Conservation (phyloP, 2,888 invertebrate species). For the Dendrolimus houi region DNA sequence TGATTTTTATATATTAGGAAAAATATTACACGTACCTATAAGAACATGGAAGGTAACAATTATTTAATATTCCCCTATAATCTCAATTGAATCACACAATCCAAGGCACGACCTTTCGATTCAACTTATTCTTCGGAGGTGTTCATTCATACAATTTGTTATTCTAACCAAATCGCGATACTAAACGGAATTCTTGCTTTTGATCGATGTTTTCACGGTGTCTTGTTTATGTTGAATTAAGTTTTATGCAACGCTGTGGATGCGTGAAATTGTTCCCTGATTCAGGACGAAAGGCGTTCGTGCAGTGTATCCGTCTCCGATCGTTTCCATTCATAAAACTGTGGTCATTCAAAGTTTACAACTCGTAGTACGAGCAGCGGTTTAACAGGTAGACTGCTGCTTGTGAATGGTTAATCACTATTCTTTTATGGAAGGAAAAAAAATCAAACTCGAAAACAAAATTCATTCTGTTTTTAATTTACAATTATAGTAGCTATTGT, state of each 20-base stretch:
- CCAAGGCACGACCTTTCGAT: constrained; percentile 18
- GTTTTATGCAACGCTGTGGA: constrained; percentile 67
- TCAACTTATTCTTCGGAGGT: constrained; percentile 53
- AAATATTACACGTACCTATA: too few relatives aligned
- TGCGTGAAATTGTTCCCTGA: constrained; percentile 65
- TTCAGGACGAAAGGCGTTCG: constrained; percentile 49
- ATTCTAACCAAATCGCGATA: constrained; percentile 40
- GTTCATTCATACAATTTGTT: constrained; percentile 59
- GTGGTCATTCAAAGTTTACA: constrained; percentile 54
- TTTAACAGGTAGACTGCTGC: constrained; percentile 44
- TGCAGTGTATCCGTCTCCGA: constrained; percentile 22
- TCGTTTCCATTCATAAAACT: constrained; percentile 41
- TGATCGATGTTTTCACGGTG: constrained; percentile 30
- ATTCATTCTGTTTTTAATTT: neutral
- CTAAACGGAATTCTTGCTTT: constrained; percentile 32
- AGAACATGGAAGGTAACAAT: constrained; percentile 22
- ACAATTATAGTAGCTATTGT: neutral
- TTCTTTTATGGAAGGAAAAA: too few relatives aligned
- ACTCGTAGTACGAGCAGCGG: constrained; percentile 42
- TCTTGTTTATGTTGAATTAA: constrained; percentile 45
- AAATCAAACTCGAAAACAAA: too few relatives aligned
- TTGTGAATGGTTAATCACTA: constrained; percentile 31
- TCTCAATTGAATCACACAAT: constrained; percentile 28
- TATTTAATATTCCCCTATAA: constrained; percentile 33
- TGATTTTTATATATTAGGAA: too few relatives aligned